A percentile compares a stretch with the other conserved stretches of the same genome.
These are phyloP conservation scores for Zosterops japonicus DNA, from an alignment of 2,113 vertebrate genomes.

Conservation along the genomic window DNA sequence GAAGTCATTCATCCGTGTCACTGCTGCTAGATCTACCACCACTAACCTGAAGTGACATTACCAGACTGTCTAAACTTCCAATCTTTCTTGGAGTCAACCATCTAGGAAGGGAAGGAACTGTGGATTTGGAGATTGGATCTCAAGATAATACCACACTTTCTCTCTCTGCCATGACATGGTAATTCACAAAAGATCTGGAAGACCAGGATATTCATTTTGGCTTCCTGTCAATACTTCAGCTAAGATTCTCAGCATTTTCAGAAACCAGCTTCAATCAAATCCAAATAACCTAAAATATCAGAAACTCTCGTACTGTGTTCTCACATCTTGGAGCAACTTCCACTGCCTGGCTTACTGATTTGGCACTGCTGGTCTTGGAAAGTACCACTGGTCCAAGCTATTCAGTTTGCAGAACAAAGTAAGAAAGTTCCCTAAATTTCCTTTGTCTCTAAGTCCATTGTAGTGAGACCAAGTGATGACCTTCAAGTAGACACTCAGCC, in stretches of 20 bases:
- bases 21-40: slow-evolving; percentile 11
- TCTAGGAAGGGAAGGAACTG: not conserved
- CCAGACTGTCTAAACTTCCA: not conserved
- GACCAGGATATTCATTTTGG: not conserved
- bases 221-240: not conserved
- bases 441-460: not conserved
- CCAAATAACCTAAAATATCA: not conserved
- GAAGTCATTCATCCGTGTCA: not conserved
- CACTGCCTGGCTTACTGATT: not conserved
- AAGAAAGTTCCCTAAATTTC: not conserved
- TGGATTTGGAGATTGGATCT: not conserved
- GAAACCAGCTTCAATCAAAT: not conserved
- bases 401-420: not conserved
- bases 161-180: not conserved
- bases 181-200: not conserved
- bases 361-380: not conserved
- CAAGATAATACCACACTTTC: not conserved
- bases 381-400: not conserved
- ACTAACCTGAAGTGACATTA: not conserved
- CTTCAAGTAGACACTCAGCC: not conserved
- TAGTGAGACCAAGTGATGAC: not conserved
- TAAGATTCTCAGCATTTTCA: not conserved
- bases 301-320: not conserved
- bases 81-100: not conserved
- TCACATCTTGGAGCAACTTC: not conserved